phyloP scores from a whole-genome alignment of 2,888 invertebrate species.

The Melinopterus prodromus region DNA sequence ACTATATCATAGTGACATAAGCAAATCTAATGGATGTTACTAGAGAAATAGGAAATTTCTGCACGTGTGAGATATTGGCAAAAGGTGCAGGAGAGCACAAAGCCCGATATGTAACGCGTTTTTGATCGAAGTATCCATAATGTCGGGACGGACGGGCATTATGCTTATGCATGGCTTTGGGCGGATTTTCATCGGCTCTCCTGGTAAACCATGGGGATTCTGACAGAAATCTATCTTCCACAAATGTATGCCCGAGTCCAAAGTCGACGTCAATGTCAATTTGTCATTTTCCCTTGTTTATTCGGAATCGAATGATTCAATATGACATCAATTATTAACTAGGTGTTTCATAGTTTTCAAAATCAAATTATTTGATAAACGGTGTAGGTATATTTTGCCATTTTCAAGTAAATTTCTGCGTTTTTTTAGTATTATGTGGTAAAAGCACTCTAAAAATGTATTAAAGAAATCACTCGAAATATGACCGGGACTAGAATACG shows the following conservation, averaged over 20 bases:
- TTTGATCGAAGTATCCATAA: slow-evolving; percentile 52
- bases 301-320: neutral
- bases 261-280: slow-evolving; percentile 4
- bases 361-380: too few species aligned
- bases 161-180: slow-evolving; percentile 4
- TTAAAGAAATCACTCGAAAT: neutral
- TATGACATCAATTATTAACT: too few species aligned
- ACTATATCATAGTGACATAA: too few species aligned
- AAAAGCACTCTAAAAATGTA: too few species aligned
- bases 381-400: too few species aligned
- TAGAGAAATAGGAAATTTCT: too few species aligned
- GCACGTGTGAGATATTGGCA: neutral
- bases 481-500: neutral
- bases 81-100: neutral
- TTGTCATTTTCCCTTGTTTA: neutral
- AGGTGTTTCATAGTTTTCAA: too few species aligned
- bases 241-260: neutral
- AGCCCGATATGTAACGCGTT: slow-evolving; percentile 56
- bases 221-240: neutral
- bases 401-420: too few species aligned
- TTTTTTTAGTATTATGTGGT: too few species aligned
- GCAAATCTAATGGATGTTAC: too few species aligned
- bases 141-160: neutral
- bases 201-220: neutral
- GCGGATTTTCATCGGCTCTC: neutral